phyloP scores from a whole-genome alignment of 1,140 invertebrate genomes.

The Parapsyche elsis region DNA sequence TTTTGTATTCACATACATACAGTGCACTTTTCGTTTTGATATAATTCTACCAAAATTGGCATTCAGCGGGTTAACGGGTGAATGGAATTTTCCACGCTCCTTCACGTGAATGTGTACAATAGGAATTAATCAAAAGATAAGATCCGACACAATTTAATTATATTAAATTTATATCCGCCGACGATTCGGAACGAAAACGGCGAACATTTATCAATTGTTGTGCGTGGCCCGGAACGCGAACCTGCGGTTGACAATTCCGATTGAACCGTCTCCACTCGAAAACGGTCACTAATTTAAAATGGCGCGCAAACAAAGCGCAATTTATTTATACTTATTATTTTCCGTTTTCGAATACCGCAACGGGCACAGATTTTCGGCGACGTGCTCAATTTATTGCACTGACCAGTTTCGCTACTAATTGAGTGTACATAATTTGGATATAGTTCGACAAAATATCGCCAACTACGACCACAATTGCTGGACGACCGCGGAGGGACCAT shows the following conservation, averaged over 20 bases:
- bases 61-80: too few relatives aligned
- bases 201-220: conserved; percentile 26
- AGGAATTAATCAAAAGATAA: conserved; percentile 40
- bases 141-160: conserved; percentile 40
- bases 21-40: too few relatives aligned
- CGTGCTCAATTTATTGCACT: neutral
- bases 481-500: neutral
- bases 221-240: neutral
- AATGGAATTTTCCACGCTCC: too few relatives aligned
- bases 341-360: too few relatives aligned
- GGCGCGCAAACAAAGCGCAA: neutral
- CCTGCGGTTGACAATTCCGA: neutral
- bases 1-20: too few relatives aligned
- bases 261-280: neutral
- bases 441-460: neutral
- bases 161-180: conserved; percentile 28
- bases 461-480: neutral
- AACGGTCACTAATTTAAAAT: neutral
- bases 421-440: neutral
- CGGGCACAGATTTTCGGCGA: too few relatives aligned
- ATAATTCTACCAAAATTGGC: too few relatives aligned
- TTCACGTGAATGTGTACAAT: neutral
- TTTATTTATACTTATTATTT: neutral
- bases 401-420: neutral
- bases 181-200: conserved; percentile 5